phyloP scores from a whole-genome alignment of 2,113 vertebrate genomes.

The Panthera tigris region DNA sequence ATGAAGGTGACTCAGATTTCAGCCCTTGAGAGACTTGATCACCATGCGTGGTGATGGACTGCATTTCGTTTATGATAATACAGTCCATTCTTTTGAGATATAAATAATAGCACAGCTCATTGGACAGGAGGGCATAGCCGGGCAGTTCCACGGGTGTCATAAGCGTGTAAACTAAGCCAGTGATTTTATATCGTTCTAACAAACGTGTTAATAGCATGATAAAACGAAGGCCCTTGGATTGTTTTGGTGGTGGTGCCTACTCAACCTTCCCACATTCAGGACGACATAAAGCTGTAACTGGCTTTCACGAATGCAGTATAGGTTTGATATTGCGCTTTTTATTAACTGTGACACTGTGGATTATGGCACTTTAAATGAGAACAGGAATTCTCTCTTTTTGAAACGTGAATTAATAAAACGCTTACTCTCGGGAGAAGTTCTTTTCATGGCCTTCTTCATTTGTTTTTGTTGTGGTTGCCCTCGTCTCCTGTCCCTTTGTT shows the following conservation, averaged over 20 bases:
- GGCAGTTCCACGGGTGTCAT: slow-evolving; percentile 61
- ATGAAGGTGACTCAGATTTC: slow-evolving; percentile 85
- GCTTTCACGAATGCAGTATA: slow-evolving; percentile 52
- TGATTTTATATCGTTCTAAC: slow-evolving; percentile 72
- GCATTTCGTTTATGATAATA: slow-evolving; percentile 73
- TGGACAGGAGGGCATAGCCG: slow-evolving; percentile 70
- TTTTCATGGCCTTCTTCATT: slow-evolving; percentile 3
- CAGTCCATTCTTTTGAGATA: slow-evolving; percentile 65
- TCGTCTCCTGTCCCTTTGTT: neutral
- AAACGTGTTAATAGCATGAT: slow-evolving; percentile 69
- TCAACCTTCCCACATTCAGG: slow-evolving; percentile 70
- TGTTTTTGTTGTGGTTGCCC: neutral
- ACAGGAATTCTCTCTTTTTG: neutral
- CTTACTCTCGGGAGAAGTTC: slow-evolving; percentile 59
- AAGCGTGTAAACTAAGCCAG: slow-evolving; percentile 63
- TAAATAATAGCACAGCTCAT: slow-evolving; percentile 78
- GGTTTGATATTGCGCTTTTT: slow-evolving; percentile 71
- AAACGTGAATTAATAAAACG: slow-evolving; percentile 74
- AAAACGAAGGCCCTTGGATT: slow-evolving; percentile 61
- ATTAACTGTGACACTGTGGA: slow-evolving; percentile 76
- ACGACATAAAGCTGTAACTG: slow-evolving; percentile 53
- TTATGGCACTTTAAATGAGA: slow-evolving; percentile 62
- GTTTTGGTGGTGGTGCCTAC: slow-evolving; percentile 65
- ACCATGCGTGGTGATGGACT: slow-evolving; percentile 60
- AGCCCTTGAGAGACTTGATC: slow-evolving; percentile 70